Evolutionary conservation across 2,113 vertebrate genomes (phyloP).

Genomic region (Mungos mungo): DNA sequence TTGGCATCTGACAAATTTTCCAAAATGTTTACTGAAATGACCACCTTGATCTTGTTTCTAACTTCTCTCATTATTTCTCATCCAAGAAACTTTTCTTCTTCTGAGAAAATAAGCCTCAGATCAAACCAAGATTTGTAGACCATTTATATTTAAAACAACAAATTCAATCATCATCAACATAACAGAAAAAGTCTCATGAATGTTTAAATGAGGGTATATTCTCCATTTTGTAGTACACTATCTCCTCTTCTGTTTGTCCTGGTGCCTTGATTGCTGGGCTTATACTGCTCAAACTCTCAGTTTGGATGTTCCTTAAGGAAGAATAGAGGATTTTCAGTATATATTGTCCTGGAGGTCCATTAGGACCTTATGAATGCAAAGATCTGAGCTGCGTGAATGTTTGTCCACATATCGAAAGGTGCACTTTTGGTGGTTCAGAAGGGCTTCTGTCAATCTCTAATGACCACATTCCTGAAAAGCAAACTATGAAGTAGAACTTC

Average conservation of each 20-base stretch:
- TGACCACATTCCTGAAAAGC: not conserved
- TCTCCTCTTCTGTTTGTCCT: not conserved
- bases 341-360: not conserved
- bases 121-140: conserved; percentile 9
- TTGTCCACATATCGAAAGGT: not conserved
- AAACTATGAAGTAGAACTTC: not conserved
- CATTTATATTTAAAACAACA: conserved; percentile 32
- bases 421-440: not conserved
- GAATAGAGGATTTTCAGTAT: not conserved
- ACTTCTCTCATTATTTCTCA: not conserved
- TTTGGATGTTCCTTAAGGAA: not conserved
- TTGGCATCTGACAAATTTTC: not conserved
- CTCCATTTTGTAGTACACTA: not conserved
- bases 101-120: conserved; percentile 14
- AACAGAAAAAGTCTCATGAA: not conserved
- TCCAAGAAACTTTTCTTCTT: not conserved
- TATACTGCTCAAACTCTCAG: not conserved
- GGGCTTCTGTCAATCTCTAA: not conserved
- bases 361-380: not conserved
- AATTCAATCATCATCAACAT: not conserved
- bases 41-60: not conserved
- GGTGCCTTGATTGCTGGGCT: not conserved
- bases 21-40: not conserved
- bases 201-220: not conserved
- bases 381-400: not conserved